Evolutionary conservation across 2,888 invertebrate genomes (phyloP).

Genomic region (Petrolisthes manimaculis): DNA sequence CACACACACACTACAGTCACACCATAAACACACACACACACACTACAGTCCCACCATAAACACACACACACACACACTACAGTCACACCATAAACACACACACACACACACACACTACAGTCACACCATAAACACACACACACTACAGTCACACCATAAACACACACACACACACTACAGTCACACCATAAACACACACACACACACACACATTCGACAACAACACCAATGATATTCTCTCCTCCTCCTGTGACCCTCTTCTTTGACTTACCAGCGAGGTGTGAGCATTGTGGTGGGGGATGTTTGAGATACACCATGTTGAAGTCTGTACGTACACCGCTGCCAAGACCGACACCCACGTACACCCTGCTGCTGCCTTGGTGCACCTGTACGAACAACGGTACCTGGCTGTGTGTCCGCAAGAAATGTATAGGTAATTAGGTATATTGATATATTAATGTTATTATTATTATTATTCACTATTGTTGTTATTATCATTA

Average conservation of each 20-base stretch:
- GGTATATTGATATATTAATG: no score
- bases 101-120: neutral
- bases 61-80: neutral
- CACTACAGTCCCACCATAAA: neutral
- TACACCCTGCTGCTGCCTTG: constrained; percentile 83
- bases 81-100: neutral
- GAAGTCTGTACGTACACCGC: constrained; percentile 84
- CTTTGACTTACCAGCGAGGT: constrained; percentile 75
- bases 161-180: neutral
- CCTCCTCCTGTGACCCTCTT: no score
- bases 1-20: neutral
- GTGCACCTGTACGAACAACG: constrained; percentile 69
- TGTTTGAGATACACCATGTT: constrained; percentile 89
- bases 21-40: neutral
- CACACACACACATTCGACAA: neutral
- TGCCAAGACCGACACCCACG: constrained; percentile 83
- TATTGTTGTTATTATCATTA: neutral
- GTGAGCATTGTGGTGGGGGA: constrained; percentile 84
- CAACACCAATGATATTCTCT: no score
- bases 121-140: neutral
- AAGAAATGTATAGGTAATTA: no score
- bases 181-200: neutral
- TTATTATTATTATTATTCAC: no score
- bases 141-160: neutral
- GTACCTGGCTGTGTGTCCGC: constrained; percentile 48